Conservation (phyloP, 64 coral and sea anemone genomes). For the Pachyseris speciosa region DNA sequence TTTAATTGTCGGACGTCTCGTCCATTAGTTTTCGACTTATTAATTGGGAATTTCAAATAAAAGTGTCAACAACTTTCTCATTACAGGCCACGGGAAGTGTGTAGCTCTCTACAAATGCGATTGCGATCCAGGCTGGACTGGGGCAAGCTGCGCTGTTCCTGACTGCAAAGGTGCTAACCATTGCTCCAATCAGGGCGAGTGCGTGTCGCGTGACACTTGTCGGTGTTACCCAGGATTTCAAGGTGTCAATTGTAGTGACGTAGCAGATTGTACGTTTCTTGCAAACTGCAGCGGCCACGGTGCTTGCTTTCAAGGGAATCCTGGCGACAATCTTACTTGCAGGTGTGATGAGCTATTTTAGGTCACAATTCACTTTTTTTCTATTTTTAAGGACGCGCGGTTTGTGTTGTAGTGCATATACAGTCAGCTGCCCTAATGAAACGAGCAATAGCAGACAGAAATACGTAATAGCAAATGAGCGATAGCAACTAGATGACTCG, state of each 20-base stretch:
- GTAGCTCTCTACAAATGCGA: not conserved
- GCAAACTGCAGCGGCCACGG: slow-evolving; percentile 34
- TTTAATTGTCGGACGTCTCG: too few relatives aligned
- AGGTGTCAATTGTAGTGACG: slow-evolving; percentile 27
- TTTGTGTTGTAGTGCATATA: too few relatives aligned
- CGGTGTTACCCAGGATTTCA: slow-evolving; percentile 58
- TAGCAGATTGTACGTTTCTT: slow-evolving; percentile 6
- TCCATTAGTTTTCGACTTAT: too few relatives aligned
- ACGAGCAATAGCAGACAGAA: too few relatives aligned
- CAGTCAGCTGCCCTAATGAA: too few relatives aligned
- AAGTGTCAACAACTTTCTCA: too few relatives aligned
- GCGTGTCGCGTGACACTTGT: slow-evolving; percentile 24
- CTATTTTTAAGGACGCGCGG: too few relatives aligned
- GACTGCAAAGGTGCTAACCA: slow-evolving; percentile 22
- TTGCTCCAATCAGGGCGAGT: slow-evolving; percentile 51
- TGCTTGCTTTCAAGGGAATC: slow-evolving; percentile 7
- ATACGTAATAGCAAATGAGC: too few relatives aligned
- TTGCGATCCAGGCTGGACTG: slow-evolving; percentile 16
- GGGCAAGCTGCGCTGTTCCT: slow-evolving; percentile 21
- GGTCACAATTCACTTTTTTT: too few relatives aligned
- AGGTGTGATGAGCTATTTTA: too few relatives aligned
- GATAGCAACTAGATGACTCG: too few relatives aligned
- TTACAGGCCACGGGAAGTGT: not conserved
- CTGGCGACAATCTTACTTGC: slow-evolving; percentile 6
- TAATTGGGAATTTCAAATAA: too few relatives aligned